A percentile compares a stretch with the other conserved stretches of the same genome.
These are phyloP conservation scores for Cyaniris semiargus DNA, from an alignment of 2,888 invertebrate species.

Conservation along the genomic window DNA sequence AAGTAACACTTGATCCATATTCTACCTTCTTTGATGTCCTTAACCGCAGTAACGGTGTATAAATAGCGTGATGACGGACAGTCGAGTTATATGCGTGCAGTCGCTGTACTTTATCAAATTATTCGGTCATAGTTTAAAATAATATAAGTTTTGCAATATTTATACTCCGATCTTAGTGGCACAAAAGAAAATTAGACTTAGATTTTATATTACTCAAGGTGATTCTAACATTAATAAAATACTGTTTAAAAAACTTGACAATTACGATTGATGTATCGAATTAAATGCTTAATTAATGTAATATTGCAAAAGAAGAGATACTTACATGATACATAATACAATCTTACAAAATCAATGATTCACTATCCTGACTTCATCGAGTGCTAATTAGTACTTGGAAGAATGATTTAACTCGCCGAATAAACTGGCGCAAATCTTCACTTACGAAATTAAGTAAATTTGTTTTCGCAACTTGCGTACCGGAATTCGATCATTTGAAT, in stretches of 20 bases:
- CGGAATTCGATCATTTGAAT: not conserved
- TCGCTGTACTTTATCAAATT: slow-evolving; percentile 27
- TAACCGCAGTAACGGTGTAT: slow-evolving; percentile 27
- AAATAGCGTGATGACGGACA: slow-evolving; percentile 30
- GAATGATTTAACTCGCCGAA: not conserved
- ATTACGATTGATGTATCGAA: not conserved
- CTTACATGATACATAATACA: not conserved
- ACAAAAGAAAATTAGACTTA: not conserved
- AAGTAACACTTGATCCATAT: slow-evolving; percentile 9
- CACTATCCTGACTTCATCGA: slow-evolving; percentile 21
- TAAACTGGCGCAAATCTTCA: not conserved
- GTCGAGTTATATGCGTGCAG: slow-evolving; percentile 29
- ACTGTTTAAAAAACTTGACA: not conserved
- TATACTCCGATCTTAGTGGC: not conserved
- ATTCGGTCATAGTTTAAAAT: slow-evolving; percentile 23
- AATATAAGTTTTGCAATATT: not conserved
- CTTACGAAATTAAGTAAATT: not conserved
- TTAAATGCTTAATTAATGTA: not conserved
- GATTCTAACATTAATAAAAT: no score
- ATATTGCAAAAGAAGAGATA: not conserved
- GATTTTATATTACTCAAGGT: no score
- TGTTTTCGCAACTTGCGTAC: not conserved
- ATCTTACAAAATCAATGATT: not conserved
- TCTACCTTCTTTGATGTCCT: slow-evolving; percentile 13
- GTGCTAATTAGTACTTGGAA: slow-evolving; percentile 9